phyloP scores from a whole-genome alignment of 2,113 vertebrate genomes.

The Hyla sarda region DNA sequence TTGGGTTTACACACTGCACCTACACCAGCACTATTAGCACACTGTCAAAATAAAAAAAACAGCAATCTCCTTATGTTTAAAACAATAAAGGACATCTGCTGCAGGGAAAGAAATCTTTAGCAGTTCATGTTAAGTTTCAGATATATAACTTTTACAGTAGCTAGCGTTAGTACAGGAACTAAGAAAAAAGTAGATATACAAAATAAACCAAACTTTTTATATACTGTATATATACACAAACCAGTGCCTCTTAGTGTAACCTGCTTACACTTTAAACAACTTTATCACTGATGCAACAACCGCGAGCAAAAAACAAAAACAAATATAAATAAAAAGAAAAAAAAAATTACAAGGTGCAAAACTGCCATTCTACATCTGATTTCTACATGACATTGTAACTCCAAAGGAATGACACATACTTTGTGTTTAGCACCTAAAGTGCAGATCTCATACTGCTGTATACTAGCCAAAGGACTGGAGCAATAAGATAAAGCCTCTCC shows the following conservation, averaged over 20 bases:
- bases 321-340: constrained; percentile 65
- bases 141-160: constrained; percentile 80
- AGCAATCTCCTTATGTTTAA: constrained; percentile 74
- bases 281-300: constrained; percentile 71
- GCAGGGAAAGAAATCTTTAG: constrained; percentile 74
- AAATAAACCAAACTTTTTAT: constrained; percentile 83
- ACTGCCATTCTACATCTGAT: constrained; percentile 73
- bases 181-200: constrained; percentile 80
- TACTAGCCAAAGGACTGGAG: constrained; percentile 55
- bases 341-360: constrained; percentile 78
- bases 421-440: constrained; percentile 70
- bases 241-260: constrained; percentile 82
- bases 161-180: constrained; percentile 86
- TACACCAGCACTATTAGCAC: constrained; percentile 94
- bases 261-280: constrained; percentile 71
- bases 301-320: constrained; percentile 76
- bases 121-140: constrained; percentile 72
- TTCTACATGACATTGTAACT: constrained; percentile 62
- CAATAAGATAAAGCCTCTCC: neutral
- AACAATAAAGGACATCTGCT: constrained; percentile 83
- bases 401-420: constrained; percentile 56
- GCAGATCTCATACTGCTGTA: constrained; percentile 65
- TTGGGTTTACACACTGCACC: constrained; percentile 92
- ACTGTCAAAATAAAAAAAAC: constrained; percentile 82
- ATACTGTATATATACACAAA: constrained; percentile 75